These are phyloP conservation scores for Chaetops frenatus DNA, from an alignment of 2,113 vertebrate species.

Conservation along the genomic window DNA sequence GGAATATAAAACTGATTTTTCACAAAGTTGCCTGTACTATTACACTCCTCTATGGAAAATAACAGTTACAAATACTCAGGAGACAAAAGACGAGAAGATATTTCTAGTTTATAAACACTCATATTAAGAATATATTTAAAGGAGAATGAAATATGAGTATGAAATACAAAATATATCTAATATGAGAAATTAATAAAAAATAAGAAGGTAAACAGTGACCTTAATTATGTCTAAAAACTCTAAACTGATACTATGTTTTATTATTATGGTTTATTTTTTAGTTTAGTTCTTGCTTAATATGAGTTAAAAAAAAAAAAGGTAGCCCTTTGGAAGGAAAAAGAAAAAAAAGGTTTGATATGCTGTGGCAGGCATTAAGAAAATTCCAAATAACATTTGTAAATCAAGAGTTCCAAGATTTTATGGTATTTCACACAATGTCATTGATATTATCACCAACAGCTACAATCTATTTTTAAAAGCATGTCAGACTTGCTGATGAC, in stretches of 20 bases:
- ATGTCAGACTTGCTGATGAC: background rate
- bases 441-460: background rate
- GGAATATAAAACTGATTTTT: background rate
- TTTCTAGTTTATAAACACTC: background rate
- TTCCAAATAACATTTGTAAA: background rate
- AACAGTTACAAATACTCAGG: background rate
- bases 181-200: too few relatives aligned
- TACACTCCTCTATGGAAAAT: background rate
- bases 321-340: accelerated
- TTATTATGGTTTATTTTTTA: background rate
- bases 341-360: accelerated
- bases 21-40: background rate
- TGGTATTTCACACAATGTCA: background rate
- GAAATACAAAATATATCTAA: too few relatives aligned
- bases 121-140: background rate
- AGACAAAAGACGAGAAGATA: background rate
- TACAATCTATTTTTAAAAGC: background rate
- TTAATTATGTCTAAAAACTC: background rate
- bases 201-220: background rate
- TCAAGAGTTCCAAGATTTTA: background rate
- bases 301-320: background rate
- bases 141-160: background rate
- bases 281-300: background rate
- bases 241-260: background rate
- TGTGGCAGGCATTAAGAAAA: background rate